Evolutionary conservation across 1,140 invertebrate genomes (phyloP).

Genomic region (Anagrus nilaparvatae): DNA sequence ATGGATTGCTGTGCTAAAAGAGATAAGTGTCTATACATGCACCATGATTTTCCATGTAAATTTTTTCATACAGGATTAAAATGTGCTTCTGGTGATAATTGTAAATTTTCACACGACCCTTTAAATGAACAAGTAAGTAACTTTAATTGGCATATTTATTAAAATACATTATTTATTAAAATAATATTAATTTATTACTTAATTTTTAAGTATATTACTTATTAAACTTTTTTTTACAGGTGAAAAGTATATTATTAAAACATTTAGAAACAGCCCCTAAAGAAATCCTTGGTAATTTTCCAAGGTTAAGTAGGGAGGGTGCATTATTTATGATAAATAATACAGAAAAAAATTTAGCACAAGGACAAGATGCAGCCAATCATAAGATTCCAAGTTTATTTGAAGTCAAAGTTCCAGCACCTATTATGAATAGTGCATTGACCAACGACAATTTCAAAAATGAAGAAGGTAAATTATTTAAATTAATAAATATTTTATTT

Average conservation of each 20-base stretch:
- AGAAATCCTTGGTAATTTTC: slow-evolving; percentile 80
- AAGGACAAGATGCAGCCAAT: slow-evolving; percentile 31
- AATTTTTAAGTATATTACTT: no score
- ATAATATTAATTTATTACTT: no score
- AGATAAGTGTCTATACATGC: slow-evolving; percentile 93
- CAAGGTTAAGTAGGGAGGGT: slow-evolving; percentile 64
- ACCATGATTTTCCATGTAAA: slow-evolving; percentile 95
- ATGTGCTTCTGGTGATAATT: slow-evolving; percentile 70
- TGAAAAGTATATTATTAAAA: slow-evolving; percentile 47
- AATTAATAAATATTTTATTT: slow-evolving; percentile 5
- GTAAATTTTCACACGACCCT: slow-evolving; percentile 89
- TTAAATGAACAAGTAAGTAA: slow-evolving; percentile 56
- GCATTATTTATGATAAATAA: slow-evolving; percentile 61
- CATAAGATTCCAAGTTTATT: slow-evolving; percentile 39
- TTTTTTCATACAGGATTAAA: slow-evolving; percentile 88
- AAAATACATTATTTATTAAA: slow-evolving; percentile 8
- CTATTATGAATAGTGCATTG: slow-evolving; percentile 17
- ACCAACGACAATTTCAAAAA: slow-evolving; percentile 26
- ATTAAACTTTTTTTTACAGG: slow-evolving; percentile 21
- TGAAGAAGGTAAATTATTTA: slow-evolving; percentile 29
- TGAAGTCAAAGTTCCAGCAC: slow-evolving; percentile 31
- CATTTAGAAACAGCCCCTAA: slow-evolving; percentile 84
- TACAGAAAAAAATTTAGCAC: slow-evolving; percentile 54
- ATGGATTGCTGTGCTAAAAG: slow-evolving; percentile 92
- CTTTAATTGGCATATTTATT: slow-evolving; percentile 46